phyloP scores from a whole-genome alignment of 23 tunicate species.

The Trididemnum clinides region DNA sequence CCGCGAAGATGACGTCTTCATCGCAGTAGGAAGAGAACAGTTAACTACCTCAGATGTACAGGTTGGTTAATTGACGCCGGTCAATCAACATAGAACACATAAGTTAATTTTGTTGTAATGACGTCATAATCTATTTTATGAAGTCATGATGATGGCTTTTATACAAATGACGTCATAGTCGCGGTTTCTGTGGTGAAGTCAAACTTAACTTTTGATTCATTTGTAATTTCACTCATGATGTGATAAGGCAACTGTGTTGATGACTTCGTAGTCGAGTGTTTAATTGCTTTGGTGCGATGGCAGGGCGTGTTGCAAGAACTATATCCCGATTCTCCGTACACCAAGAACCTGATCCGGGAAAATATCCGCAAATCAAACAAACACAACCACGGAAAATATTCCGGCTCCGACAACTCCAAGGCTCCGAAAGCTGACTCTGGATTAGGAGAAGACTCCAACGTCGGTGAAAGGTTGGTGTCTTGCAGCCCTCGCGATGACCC shows the following conservation, averaged over 20 bases:
- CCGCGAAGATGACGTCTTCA: conserved; percentile 96
- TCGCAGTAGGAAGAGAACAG: conserved; percentile 92
- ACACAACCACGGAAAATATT: not conserved
- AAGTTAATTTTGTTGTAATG: too few species aligned
- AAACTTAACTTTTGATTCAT: too few species aligned
- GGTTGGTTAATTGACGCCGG: conserved; percentile 18
- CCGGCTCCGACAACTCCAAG: conserved; percentile 51
- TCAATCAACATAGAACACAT: too few species aligned
- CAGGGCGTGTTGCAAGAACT: conserved; percentile 93
- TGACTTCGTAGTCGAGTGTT: too few species aligned
- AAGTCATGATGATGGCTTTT: too few species aligned
- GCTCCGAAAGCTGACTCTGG: conserved; percentile 93
- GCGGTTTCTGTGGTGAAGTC: too few species aligned
- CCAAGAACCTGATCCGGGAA: conserved; percentile 72
- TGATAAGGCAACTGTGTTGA: too few species aligned
- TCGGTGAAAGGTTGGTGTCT: conserved; percentile 75
- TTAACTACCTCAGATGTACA: conserved; percentile 87
- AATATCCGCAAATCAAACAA: conserved; percentile 74
- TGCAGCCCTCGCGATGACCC: too few species aligned
- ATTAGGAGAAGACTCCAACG: conserved; percentile 84
- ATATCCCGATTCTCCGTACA: conserved; percentile 95
- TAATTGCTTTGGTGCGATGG: too few species aligned
- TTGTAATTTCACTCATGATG: too few species aligned
- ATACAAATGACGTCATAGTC: too few species aligned
- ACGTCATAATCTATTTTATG: too few species aligned